phyloP scores from a whole-genome alignment of 2,113 vertebrate species.

The Eolophus roseicapilla region DNA sequence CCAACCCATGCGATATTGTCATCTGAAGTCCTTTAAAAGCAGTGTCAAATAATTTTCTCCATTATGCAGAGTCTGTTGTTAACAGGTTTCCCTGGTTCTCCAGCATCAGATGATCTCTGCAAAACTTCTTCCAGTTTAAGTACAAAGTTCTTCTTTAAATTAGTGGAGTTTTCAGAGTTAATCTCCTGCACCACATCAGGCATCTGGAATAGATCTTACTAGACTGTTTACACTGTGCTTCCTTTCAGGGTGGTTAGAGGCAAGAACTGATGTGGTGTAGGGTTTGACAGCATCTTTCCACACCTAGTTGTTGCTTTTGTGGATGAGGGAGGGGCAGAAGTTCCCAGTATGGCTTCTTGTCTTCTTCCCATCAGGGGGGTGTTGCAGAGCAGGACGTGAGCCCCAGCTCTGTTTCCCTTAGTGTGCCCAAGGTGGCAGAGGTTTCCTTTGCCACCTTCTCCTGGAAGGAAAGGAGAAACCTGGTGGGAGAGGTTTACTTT shows the following conservation, averaged over 20 bases:
- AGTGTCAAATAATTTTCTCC: not conserved
- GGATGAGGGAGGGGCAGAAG: not conserved
- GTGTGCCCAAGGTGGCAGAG: not conserved
- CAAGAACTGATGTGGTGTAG: constrained; percentile 8
- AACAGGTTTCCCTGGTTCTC: constrained; percentile 23
- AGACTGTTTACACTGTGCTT: constrained; percentile 12
- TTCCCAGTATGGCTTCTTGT: not conserved
- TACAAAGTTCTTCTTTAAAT: not conserved
- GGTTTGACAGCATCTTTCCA: constrained; percentile 36
- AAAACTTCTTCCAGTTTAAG: not conserved
- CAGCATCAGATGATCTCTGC: not conserved
- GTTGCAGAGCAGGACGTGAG: not conserved
- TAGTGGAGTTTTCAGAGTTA: constrained; percentile 30
- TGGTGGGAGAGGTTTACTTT: not conserved
- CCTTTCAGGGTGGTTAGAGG: constrained; percentile 2
- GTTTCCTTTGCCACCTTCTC: not conserved
- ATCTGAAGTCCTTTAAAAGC: constrained; percentile 1
- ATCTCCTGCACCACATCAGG: not conserved
- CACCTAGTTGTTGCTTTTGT: constrained; percentile 30
- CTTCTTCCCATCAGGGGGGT: not conserved
- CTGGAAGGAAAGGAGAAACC: not conserved
- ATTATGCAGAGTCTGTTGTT: not conserved
- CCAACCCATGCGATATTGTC: not conserved
- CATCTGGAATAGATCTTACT: constrained; percentile 11
- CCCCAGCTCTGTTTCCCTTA: not conserved